Conservation (phyloP, 2,113 vertebrate genomes). For the Rhabdornis inornatus region DNA sequence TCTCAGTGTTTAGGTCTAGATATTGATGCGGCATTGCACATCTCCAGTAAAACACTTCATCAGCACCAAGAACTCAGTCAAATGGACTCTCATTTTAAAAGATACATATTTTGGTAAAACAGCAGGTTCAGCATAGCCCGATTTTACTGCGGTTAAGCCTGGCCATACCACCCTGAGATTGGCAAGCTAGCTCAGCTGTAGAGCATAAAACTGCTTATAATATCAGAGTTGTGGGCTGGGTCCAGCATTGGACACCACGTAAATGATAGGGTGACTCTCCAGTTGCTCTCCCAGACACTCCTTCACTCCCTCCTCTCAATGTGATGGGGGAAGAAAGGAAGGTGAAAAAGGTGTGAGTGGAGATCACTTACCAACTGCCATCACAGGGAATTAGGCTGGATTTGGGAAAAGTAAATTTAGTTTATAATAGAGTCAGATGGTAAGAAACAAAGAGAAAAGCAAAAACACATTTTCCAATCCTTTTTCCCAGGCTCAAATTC, state of each 20-base stretch:
- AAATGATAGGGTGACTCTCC: not conserved
- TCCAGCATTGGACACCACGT: not conserved
- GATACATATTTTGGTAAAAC: not conserved
- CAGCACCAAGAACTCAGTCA: not conserved
- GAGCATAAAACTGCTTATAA: not conserved
- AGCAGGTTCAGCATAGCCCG: not conserved
- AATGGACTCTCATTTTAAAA: not conserved
- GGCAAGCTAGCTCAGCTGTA: not conserved
- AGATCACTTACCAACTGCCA: not conserved
- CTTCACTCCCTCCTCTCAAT: not conserved
- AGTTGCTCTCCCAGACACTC: not conserved
- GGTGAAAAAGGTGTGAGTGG: not conserved
- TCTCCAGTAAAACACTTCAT: not conserved
- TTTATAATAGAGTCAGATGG: not conserved
- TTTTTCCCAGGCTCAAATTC: not conserved
- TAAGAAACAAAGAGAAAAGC: not conserved
- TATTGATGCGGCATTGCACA: not conserved
- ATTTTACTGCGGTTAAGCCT: not conserved
- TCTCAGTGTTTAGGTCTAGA: not conserved
- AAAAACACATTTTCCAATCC: not conserved
- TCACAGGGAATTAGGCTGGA: not conserved
- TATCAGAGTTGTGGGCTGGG: not conserved
- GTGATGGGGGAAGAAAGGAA: not conserved
- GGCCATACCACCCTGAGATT: not conserved
- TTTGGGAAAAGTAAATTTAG: not conserved